Base-by-base conservation (phyloP, 2,113 vertebrate species). In the Hydrochoerus hydrochaeris region DNA sequence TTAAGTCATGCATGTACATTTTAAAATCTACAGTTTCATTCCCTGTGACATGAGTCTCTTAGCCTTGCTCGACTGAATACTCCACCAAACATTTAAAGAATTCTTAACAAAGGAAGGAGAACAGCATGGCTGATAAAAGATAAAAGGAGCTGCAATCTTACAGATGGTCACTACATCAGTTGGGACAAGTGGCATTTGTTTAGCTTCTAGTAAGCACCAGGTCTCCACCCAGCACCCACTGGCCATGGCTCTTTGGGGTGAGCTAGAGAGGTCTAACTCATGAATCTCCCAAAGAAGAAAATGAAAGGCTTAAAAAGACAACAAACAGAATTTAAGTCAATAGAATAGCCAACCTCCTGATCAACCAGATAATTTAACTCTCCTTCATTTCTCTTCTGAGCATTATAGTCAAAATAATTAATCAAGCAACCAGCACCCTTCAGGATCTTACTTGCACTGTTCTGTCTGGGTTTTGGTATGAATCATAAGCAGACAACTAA, bases 361-460 rank as follows among this genome's bases (percentile, higher is more conserved):
- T 44, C 69, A 89, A 67, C 20, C 41, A 4, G 19, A n/a, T 41
- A 73, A 38, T n/a, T n/a, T 35, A 54, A 86, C 49, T 10, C 10
- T 41, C n/a, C 38, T 81, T 52, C 24, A 67, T 86, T 84, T 97
- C 63, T 94, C 52, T 71, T 90, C 44, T 58, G 41, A 85, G 41
- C 41, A 69, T 91, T 82, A 73, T 1, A 1, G 20, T 30, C 67
- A 75, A 12, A 7, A 11, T 1, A 80, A 46, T 28, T 35, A 84
- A 49, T 49, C 49, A 46, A n/a, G 69, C 38, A 89, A 26, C 57
- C 0, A 63, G 67, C 4, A 2, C 73, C 46, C 67, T 41, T 69
- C 16, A 38, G 67, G 62, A 30, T 65, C 75, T 26, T 38, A 20
- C 5, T 35, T 41, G 41, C 52, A 67, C 24, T 69, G 88, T 46